Evolutionary conservation across 2,888 invertebrate species (phyloP).

Genomic region (Trachelus iudaicus): DNA sequence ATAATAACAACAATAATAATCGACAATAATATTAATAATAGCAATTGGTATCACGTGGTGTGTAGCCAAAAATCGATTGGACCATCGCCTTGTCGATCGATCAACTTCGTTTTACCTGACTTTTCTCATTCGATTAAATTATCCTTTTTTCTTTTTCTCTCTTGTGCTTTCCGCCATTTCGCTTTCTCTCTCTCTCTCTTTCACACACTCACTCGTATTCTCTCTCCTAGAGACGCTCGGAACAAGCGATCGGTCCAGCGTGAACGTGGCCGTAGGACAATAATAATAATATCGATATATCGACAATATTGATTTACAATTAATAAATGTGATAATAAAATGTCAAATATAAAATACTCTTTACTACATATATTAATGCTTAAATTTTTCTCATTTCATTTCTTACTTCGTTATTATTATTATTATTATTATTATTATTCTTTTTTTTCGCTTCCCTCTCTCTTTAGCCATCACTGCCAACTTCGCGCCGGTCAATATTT

Average conservation of each 20-base stretch:
- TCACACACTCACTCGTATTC: conserved; percentile 12
- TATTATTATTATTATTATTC: conserved; percentile 27
- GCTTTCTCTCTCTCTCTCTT: conserved; percentile 18
- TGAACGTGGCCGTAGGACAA: too few relatives aligned
- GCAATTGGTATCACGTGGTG: too few relatives aligned
- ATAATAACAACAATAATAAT: too few relatives aligned
- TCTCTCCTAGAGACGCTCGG: conserved; percentile 10
- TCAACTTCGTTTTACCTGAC: neutral
- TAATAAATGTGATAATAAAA: conserved; percentile 52
- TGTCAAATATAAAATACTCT: conserved; percentile 42
- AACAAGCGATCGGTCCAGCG: too few relatives aligned
- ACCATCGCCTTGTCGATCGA: neutral
- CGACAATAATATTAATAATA: too few relatives aligned
- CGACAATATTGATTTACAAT: conserved; percentile 29
- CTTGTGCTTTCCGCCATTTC: conserved; percentile 24
- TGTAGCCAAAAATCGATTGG: too few relatives aligned
- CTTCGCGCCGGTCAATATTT: conserved; percentile 9
- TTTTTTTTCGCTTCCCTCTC: conserved; percentile 17
- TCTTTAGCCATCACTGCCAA: conserved; percentile 13
- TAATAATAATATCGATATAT: conserved; percentile 19
- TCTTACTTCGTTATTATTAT: conserved; percentile 1
- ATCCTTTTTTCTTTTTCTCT: conserved; percentile 9
- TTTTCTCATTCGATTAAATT: neutral
- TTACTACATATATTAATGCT: conserved; percentile 55
- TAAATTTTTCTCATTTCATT: conserved; percentile 29